Conservation (phyloP, 2,888 invertebrate genomes). For the Rhogogaster chlorosoma region DNA sequence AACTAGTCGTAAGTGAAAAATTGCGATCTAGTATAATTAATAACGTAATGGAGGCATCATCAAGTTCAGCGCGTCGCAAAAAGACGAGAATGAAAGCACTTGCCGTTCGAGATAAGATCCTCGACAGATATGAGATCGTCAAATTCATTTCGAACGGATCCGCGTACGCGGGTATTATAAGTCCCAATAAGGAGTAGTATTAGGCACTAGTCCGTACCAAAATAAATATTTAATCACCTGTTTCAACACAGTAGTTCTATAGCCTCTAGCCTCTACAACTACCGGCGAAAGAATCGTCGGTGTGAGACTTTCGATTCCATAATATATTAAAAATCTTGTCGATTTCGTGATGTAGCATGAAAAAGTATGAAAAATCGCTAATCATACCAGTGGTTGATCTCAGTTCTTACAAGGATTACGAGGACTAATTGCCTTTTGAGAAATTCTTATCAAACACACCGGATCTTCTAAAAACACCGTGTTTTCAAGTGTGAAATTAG, state of each 20-base stretch:
- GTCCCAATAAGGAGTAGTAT: background rate
- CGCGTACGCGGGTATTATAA: background rate
- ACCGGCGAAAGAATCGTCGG: background rate
- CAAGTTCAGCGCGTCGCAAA: background rate
- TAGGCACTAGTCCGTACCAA: background rate
- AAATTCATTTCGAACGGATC: background rate
- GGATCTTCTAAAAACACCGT: background rate
- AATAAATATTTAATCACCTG: background rate
- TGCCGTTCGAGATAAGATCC: background rate
- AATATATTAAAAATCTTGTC: background rate
- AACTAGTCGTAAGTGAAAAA: constrained; percentile 64
- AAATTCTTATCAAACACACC: background rate
- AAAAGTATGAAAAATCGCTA: background rate
- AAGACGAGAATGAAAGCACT: background rate
- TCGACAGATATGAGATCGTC: background rate
- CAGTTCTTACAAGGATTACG: background rate
- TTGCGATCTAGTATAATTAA: constrained; percentile 55
- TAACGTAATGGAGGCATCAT: background rate
- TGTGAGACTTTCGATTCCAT: too few species aligned
- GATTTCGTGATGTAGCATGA: background rate
- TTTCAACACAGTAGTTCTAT: background rate
- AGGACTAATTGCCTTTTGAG: background rate
- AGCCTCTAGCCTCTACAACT: background rate
- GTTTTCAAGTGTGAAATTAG: background rate
- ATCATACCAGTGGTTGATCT: background rate